Conservation (phyloP, 2,888 invertebrate genomes). For the Caenorhabditis afra region DNA sequence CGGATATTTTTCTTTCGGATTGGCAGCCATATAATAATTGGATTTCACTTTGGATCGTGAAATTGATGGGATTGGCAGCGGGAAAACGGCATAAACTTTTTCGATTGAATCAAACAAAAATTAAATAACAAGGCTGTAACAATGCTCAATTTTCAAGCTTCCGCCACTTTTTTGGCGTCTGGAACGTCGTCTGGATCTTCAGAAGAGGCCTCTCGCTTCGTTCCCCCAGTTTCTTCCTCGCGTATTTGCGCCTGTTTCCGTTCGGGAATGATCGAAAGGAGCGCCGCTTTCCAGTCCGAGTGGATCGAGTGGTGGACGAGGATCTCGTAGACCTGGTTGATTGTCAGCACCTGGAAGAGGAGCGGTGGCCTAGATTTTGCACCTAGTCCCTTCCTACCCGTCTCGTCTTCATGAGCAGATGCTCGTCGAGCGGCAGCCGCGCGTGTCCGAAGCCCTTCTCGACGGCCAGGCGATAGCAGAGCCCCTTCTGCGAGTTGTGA, state of each 20-base stretch:
- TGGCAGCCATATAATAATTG: too few relatives aligned
- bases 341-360: conserved; percentile 86
- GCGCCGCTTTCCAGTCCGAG: conserved; percentile 81
- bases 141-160: too few relatives aligned
- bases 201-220: not conserved
- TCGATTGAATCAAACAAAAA: too few relatives aligned
- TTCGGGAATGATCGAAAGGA: conserved; percentile 71
- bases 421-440: conserved; percentile 90
- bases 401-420: conserved; percentile 90
- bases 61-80: too few relatives aligned
- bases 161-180: conserved; percentile 1
- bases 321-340: conserved; percentile 89
- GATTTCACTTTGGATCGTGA: too few relatives aligned
- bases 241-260: conserved; percentile 64
- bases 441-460: conserved; percentile 83
- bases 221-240: conserved; percentile 7
- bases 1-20: too few relatives aligned
- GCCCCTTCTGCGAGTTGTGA: conserved; percentile 91
- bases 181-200: not conserved
- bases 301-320: conserved; percentile 81
- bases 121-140: too few relatives aligned
- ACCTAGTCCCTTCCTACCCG: conserved; percentile 64
- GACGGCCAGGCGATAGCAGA: conserved; percentile 88
- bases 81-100: too few relatives aligned
- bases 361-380: not conserved